These are phyloP conservation scores for Caenorhabditis wallacei DNA, from an alignment of 2,888 invertebrate genomes.

Conservation along the genomic window DNA sequence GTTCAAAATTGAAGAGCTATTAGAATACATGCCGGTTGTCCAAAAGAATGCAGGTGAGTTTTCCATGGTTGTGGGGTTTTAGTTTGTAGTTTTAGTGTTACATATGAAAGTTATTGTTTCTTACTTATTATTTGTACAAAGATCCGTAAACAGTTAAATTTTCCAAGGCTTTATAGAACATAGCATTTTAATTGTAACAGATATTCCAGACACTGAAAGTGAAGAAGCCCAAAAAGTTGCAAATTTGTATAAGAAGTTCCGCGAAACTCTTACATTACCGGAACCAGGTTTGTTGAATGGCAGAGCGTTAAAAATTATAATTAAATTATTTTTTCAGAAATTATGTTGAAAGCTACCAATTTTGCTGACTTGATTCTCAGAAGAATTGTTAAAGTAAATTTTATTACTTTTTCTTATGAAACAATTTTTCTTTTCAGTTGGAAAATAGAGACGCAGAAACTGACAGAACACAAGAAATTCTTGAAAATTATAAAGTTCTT, in stretches of 20 bases:
- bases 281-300: too few relatives aligned
- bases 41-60: not conserved
- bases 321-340: not conserved
- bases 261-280: too few relatives aligned
- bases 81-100: too few relatives aligned
- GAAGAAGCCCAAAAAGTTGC: too few relatives aligned
- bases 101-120: too few relatives aligned
- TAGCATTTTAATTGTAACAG: too few relatives aligned
- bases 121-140: too few relatives aligned
- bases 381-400: not conserved
- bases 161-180: too few relatives aligned
- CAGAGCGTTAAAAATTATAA: too few relatives aligned
- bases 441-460: not conserved
- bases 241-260: too few relatives aligned
- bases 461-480: not conserved
- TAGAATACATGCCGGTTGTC: slow-evolving; percentile 4
- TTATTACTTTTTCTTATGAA: not conserved
- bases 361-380: not conserved
- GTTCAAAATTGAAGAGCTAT: not conserved
- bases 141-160: too few relatives aligned
- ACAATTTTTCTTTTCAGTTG: not conserved
- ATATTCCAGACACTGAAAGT: too few relatives aligned
- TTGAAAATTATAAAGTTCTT: not conserved
- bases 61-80: not conserved
- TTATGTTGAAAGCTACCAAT: not conserved